Base-by-base conservation (phyloP, 1,140 invertebrate species). In the Pinna nobilis region DNA sequence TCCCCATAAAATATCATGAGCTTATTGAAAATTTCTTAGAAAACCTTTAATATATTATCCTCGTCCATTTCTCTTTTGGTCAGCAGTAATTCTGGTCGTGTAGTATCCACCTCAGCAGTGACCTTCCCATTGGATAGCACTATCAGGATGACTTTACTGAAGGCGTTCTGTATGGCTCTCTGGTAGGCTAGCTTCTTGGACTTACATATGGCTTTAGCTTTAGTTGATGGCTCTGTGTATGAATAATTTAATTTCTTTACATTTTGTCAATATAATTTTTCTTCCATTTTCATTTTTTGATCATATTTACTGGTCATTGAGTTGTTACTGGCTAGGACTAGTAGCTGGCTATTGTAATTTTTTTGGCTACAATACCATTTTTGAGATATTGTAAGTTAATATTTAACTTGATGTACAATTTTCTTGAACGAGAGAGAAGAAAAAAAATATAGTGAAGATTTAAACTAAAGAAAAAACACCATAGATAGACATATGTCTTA, bases 141-240 rank as follows among this genome's bases (percentile, higher is more conserved):
- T 33, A 86, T 67, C 41, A 87, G 44, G 15, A 87, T 68, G 2
- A 85, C 60, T 65, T 78, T 80, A 32, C 79, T 80, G 60, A 87
- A 87, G n/a, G 86, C 83, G 63, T 86, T 79, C 60, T 85, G 80
- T 47, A 83, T 23, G 5, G 86, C 81, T 44, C 78, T 59, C 69
- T 81, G 79, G 30, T 82, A 73, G 23, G 82, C 71, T 13, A 81
- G 30, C 59, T 87, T 87, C 61, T 80, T 82, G 49, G 72, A 76
- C 64, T 83, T 85, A 44, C 78, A 77, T 25, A 76, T 44, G 1
- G 77, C 78, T 13, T 76, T 74, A n/a, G 63, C 70, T 70, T 70
- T 84, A 25, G 74, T 71, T 32, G 64, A 37, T 3, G 80, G 77
- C 55, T 84, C 82, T 84, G 53, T 25, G 44, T 41, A 41, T 2